These are phyloP conservation scores for Habropoda laboriosa DNA, from an alignment of 1,140 invertebrate species.

Conservation along the genomic window DNA sequence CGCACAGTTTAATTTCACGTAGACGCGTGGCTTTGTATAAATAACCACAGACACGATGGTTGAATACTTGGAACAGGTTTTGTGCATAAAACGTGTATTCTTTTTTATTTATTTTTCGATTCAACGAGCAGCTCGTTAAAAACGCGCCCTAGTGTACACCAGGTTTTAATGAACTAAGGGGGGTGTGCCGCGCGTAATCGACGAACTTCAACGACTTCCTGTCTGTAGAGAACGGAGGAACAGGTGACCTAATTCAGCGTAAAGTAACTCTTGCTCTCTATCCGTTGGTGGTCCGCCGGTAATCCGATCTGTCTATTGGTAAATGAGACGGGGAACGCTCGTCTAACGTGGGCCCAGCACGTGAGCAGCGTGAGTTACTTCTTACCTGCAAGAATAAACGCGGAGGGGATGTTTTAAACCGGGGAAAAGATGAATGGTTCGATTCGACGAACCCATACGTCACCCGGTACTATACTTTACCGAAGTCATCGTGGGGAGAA, in stretches of 20 bases:
- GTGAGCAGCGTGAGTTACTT: not conserved
- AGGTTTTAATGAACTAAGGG: not conserved
- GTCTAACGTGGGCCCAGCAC: slow-evolving; percentile 22
- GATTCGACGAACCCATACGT: not conserved
- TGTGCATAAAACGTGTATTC: not conserved
- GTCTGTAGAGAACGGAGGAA: slow-evolving; percentile 33
- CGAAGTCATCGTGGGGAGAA: too few species aligned
- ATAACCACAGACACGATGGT: not conserved
- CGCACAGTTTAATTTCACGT: slow-evolving; percentile 13
- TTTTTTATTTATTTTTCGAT: not conserved
- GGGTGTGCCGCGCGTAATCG: slow-evolving; percentile 6
- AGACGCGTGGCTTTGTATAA: not conserved
- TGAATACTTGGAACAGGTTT: not conserved
- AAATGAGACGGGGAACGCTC: slow-evolving; percentile 34
- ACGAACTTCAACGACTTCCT: slow-evolving; percentile 50
- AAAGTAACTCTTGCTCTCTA: slow-evolving; percentile 34
- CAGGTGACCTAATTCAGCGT: slow-evolving; percentile 45
- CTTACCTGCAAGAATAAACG: slow-evolving; percentile 4
- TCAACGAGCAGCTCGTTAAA: not conserved
- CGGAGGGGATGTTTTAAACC: not conserved
- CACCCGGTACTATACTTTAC: too few species aligned
- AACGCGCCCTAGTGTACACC: not conserved
- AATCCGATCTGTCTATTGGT: slow-evolving; percentile 45
- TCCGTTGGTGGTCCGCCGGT: slow-evolving; percentile 34
- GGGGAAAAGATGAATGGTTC: not conserved